Conservation (phyloP, 2,888 invertebrate genomes). For the Polydrusus tereticollis region DNA sequence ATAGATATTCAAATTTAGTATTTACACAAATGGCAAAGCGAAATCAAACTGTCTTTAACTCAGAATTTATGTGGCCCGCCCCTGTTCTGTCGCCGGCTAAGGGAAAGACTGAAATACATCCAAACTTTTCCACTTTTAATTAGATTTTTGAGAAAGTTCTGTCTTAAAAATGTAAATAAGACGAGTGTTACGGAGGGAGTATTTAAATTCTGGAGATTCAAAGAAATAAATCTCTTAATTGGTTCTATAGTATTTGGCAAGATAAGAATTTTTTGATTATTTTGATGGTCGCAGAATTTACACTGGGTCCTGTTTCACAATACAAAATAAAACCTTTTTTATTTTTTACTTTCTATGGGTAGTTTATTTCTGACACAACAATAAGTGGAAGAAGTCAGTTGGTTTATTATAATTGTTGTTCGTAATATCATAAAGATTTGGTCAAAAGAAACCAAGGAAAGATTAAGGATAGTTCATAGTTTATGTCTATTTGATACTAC, state of each 20-base stretch:
- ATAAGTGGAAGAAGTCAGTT: too few relatives aligned
- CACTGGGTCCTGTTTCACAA: too few relatives aligned
- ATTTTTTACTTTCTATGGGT: not conserved
- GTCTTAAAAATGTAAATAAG: slow-evolving; percentile 5
- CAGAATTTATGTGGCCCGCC: slow-evolving; percentile 43
- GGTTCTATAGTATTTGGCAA: not conserved
- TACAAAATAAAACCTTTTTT: not conserved
- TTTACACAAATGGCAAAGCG: slow-evolving; percentile 46
- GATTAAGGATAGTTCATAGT: too few relatives aligned
- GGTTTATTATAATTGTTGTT: too few relatives aligned
- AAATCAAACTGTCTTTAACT: slow-evolving; percentile 45
- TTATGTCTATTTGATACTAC: too few relatives aligned
- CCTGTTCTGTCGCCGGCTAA: slow-evolving; percentile 26
- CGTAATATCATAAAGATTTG: too few relatives aligned
- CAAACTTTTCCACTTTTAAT: slow-evolving; percentile 35
- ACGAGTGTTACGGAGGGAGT: not conserved
- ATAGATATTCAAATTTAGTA: slow-evolving; percentile 50
- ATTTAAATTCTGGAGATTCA: not conserved
- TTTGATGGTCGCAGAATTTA: not conserved
- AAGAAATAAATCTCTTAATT: not conserved
- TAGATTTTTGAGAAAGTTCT: slow-evolving; percentile 13
- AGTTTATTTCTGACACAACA: too few relatives aligned
- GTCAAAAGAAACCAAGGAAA: too few relatives aligned
- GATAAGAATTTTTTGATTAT: not conserved
- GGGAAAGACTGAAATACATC: slow-evolving; percentile 28